Conservation (phyloP, 2,113 vertebrate genomes). For the Porphyrio hochstetteri region DNA sequence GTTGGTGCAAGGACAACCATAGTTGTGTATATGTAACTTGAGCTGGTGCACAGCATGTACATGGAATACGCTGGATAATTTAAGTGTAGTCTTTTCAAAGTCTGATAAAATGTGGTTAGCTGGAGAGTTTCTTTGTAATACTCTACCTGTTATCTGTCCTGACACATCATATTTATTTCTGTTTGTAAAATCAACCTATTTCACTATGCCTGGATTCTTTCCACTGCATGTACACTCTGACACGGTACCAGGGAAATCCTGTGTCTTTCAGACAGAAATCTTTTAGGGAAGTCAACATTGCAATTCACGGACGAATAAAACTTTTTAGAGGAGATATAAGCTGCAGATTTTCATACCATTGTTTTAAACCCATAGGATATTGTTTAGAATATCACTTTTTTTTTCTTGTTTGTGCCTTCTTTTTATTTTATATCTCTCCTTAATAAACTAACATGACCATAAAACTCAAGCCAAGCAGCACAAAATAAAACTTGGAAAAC, state of each 20-base stretch:
- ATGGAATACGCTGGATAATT: neutral
- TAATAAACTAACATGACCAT: neutral
- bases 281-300: neutral
- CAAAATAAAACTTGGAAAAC: neutral
- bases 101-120: neutral
- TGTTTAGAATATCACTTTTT: neutral
- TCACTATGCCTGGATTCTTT: neutral
- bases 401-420: neutral
- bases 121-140: neutral
- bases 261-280: neutral
- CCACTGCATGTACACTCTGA: neutral
- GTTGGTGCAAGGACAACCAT: neutral
- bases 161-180: neutral
- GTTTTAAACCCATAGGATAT: neutral
- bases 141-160: neutral
- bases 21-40: neutral
- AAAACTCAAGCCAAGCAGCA: neutral
- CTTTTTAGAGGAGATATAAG: neutral
- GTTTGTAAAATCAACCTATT: neutral
- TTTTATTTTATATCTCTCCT: neutral
- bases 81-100: neutral
- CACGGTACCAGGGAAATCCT: neutral
- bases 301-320: neutral
- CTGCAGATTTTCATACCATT: neutral
- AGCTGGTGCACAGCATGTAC: neutral